Base-by-base conservation (phyloP, 1,140 invertebrate genomes). In the Drosophila chauvacae region DNA sequence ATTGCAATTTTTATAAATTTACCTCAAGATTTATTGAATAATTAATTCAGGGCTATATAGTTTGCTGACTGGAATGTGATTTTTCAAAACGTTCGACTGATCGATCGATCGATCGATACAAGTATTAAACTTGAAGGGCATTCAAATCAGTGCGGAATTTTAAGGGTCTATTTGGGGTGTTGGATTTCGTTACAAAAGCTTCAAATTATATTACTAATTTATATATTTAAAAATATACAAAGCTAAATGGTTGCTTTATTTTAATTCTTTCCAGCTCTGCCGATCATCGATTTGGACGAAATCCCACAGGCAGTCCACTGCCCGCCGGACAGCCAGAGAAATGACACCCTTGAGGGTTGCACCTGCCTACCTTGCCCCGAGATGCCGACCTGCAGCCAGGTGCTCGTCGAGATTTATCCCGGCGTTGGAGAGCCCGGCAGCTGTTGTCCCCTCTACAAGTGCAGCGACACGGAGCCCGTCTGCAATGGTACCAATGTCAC, bases 1-100 rank as follows among this genome's bases (percentile, higher is more conserved):
- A 87, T 88, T 87, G 80, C 84, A 77, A 87, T 87, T 87, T 87
- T 87, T 87, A 78, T 78, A 78, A 88, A 88, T 87, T 88, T 88
- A 87, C 71, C 80, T 77, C 61, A 50, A 64, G 57, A 65, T 61
- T 59, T 62, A 66, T 84, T 85, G 73, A 81, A 63, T 72, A 73
- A 85, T 69, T 55, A 73, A 84, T 69, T 59, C 74, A 82, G 39
- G 55, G 45, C 70, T 72, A 60, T 51, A 42, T 51, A 58, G 70
- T 42, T 60, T 18, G 55, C 18, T 26, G 23, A 11, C 13, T 33
- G 69, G 69, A 72, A 72, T 73, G 68, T 72, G 70, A 60, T 60
- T 58, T 69, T 69, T 42, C 37, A 23, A 13, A 11, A 4, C 33
- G 2, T 10, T 10, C 33, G 33, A 33, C 3, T 2, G 33, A 33